These are phyloP conservation scores for Eleginops maclovinus DNA, from an alignment of 2,113 vertebrate genomes.

Conservation along the genomic window DNA sequence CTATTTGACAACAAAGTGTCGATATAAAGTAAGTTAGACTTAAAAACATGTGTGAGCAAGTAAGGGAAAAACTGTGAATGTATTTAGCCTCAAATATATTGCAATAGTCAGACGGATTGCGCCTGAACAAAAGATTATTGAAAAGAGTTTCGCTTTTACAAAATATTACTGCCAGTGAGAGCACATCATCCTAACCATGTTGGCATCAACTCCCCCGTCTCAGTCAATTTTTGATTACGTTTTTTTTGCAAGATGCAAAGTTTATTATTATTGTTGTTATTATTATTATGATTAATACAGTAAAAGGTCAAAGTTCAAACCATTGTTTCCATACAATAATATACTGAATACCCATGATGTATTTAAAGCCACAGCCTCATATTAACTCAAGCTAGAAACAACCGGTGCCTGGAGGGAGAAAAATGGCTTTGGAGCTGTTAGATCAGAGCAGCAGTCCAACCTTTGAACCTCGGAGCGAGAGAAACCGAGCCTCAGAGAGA, in stretches of 20 bases:
- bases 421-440: slow-evolving; percentile 49
- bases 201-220: slow-evolving; percentile 3
- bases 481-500: slow-evolving; percentile 42
- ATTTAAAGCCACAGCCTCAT: slow-evolving; percentile 31
- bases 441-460: slow-evolving; percentile 66
- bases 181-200: background rate
- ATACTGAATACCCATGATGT: slow-evolving; percentile 13
- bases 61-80: background rate
- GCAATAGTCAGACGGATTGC: background rate
- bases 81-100: background rate
- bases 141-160: background rate
- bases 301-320: background rate
- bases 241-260: too few relatives aligned
- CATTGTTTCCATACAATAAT: background rate
- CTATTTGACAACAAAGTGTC: background rate
- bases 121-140: background rate
- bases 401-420: slow-evolving; percentile 20
- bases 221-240: too few relatives aligned
- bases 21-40: too few relatives aligned
- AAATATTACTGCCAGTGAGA: slow-evolving; percentile 9
- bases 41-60: too few relatives aligned
- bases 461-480: slow-evolving; percentile 64
- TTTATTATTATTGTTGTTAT: too few relatives aligned
- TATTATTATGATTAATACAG: too few relatives aligned
- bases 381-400: slow-evolving; percentile 33